Base-by-base conservation (phyloP, 2,113 vertebrate species). In the Esox niger region DNA sequence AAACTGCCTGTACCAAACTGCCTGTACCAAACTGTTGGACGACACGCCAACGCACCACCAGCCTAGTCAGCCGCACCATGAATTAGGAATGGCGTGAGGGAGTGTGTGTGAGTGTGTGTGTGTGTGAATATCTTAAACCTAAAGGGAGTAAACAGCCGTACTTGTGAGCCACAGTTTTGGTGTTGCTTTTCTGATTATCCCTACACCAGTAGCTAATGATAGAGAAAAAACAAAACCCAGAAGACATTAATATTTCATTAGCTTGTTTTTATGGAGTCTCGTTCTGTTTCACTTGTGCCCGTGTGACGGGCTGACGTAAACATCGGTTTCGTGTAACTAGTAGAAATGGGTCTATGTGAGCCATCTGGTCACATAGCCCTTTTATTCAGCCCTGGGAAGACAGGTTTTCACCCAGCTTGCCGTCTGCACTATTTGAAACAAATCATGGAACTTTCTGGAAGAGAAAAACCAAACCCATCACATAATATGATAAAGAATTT, bases 181-280 rank as follows among this genome's bases (percentile, higher is more conserved):
- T 30, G 56, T 59, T 31, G 26, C 27, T 7, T 6, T 35, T 83
- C 74, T 81, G 74, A 79, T 26, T 60, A 83, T 81, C 60, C 70
- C 71, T 62, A 54, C 52, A 52, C 47, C 70, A 73, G 71, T 87
- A 84, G 86, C 86, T 86, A 88, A 86, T 80, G 79, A 80, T 79
- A 86, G 78, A 68, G 71, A 74, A 82, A 87, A 33, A 62, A 55
- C 74, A 82, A 84, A 84, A 83, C 87, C 84, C 82, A 77, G 68
- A 67, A 73, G 83, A 84, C 83, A 86, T 87, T 71, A 83, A 88
- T 86, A 86, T 86, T 83, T 65, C 82, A 87, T 85, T 33, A 83
- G 78, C 76, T 77, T 82, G 79, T 84, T 88, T 80, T 77, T 79
- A 68, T 68, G 62, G 64, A 25, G 59, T 23, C 66, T 77, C 73